Evolutionary conservation across 2,113 vertebrate species (phyloP).

Genomic region (Colaptes auratus): DNA sequence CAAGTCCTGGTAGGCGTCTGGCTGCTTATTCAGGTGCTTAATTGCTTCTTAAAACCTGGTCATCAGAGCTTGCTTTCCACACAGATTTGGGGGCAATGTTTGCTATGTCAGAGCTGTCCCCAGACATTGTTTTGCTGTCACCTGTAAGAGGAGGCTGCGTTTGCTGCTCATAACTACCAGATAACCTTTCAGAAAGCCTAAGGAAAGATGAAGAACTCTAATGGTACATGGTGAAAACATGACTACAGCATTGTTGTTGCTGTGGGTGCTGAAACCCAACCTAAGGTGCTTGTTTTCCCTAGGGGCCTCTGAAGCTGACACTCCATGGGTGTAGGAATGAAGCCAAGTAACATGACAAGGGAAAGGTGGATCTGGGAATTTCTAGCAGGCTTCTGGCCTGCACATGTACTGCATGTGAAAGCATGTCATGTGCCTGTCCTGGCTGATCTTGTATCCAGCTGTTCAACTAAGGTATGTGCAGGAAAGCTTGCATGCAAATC

Average conservation of each 20-base stretch:
- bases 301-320: not conserved
- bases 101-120: not conserved
- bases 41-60: not conserved
- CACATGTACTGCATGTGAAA: slow-evolving; percentile 50
- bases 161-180: not conserved
- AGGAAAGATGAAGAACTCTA: not conserved
- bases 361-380: slow-evolving; percentile 56
- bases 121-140: not conserved
- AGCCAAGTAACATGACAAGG: slow-evolving; percentile 46
- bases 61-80: not conserved
- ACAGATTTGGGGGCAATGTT: not conserved
- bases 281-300: not conserved
- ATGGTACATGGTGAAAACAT: not conserved
- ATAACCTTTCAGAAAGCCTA: not conserved
- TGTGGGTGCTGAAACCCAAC: not conserved
- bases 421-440: slow-evolving; percentile 30
- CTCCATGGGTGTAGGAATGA: not conserved
- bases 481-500: slow-evolving; percentile 34
- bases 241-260: not conserved
- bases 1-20: not conserved
- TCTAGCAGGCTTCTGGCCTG: slow-evolving; percentile 27
- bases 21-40: not conserved
- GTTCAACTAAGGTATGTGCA: slow-evolving; percentile 35
- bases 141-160: not conserved
- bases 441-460: slow-evolving; percentile 24